A percentile compares a stretch with the other conserved stretches of the same genome.
Conservation (phyloP, 1,140 invertebrate species). For the Drosophila pallidifrons region DNA sequence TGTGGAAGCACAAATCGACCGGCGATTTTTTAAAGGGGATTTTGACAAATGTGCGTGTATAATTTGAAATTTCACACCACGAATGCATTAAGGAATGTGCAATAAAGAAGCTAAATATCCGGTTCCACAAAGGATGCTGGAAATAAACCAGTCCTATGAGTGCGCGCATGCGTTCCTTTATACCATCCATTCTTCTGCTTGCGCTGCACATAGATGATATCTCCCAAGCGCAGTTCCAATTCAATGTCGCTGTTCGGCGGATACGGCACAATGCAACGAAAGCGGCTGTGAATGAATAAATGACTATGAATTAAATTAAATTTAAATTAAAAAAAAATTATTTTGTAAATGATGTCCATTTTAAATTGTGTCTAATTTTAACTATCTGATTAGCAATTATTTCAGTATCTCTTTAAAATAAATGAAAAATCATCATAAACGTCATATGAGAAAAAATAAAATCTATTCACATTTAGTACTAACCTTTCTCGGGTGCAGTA, state of each 20-base stretch:
- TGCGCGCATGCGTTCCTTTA: conserved; percentile 95
- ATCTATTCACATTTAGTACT: background rate
- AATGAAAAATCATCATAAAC: no score
- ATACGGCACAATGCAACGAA: conserved; percentile 96
- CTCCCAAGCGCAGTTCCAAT: conserved; percentile 94
- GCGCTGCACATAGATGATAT: conserved; percentile 96
- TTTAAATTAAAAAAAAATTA: background rate
- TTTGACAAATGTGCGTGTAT: conserved; percentile 32
- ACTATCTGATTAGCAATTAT: no score
- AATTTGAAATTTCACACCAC: conserved; percentile 54
- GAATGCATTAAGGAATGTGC: conserved; percentile 31
- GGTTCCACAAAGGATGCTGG: conserved; percentile 96
- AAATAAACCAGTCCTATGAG: conserved; percentile 96
- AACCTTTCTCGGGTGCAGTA: conserved; percentile 76
- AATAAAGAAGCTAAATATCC: conserved; percentile 57
- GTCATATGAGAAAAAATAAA: no score
- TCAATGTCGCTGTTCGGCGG: conserved; percentile 98
- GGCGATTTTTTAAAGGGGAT: conserved; percentile 51
- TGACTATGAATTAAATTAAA: no score
- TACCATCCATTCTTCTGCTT: conserved; percentile 98
- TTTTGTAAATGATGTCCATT: no score
- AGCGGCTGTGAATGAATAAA: conserved; percentile 87
- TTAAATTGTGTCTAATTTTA: no score
- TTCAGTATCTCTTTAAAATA: no score
- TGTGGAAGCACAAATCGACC: conserved; percentile 69